Conservation (phyloP, 2,888 invertebrate species). For the Rhyacophila evoluta region DNA sequence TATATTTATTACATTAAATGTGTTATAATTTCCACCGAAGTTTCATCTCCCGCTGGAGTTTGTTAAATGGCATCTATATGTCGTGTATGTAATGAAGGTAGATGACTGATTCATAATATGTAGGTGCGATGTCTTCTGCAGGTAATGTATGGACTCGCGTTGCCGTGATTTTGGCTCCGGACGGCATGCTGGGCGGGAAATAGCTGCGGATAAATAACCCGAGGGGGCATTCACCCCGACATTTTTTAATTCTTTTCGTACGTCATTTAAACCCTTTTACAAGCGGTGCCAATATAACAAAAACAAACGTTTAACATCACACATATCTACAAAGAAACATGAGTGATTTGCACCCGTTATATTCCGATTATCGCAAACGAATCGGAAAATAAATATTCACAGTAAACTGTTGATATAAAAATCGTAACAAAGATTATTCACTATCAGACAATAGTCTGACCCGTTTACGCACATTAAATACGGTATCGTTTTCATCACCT, state of each 20-base stretch:
- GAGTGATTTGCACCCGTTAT: too few relatives aligned
- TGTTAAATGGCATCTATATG: background rate
- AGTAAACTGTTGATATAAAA: too few relatives aligned
- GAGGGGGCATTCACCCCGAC: constrained; percentile 30
- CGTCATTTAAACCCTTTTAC: background rate
- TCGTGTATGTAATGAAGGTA: background rate
- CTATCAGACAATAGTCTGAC: too few relatives aligned
- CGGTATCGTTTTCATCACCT: too few relatives aligned
- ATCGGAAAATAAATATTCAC: too few relatives aligned
- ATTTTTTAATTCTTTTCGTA: constrained; percentile 25
- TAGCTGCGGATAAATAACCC: constrained; percentile 52
- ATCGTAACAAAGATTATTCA: too few relatives aligned
- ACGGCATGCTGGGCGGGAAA: constrained; percentile 38
- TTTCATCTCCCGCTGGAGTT: background rate
- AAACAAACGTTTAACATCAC: too few relatives aligned
- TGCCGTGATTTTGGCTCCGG: constrained; percentile 23
- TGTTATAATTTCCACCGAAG: too few relatives aligned
- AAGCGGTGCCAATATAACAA: background rate
- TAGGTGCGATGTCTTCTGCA: background rate
- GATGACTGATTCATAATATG: background rate
- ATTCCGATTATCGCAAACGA: too few relatives aligned
- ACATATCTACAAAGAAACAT: too few relatives aligned
- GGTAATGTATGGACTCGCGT: constrained; percentile 11
- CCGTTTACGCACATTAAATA: too few relatives aligned
- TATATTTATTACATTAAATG: too few relatives aligned